Base-by-base conservation (phyloP, 1,140 invertebrate species). In the Tenebrio molitor region DNA sequence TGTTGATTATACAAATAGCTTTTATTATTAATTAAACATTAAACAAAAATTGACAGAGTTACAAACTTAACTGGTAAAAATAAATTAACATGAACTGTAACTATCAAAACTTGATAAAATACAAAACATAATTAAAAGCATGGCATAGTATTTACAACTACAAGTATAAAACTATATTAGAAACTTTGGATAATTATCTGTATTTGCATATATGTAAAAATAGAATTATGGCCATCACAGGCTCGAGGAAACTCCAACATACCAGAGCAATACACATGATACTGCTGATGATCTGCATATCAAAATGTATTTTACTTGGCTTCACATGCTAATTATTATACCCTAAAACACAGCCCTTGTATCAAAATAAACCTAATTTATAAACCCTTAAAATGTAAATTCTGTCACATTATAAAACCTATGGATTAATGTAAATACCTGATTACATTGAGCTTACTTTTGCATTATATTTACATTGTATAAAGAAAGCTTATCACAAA, bases 401-500 rank as follows among this genome's bases (percentile, higher is more conserved):
- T 58, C 50, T 58, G 50, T 58, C 50, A 58, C 50, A 14, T 29
- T 58, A 58, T 58, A 33, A 53, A 58, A 58, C 50, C 50, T 58
- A 58, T 58, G 10, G 50, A 58, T 58, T 58, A 58, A 39, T 66
- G 64, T 29, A 66, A 66, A 66, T 44, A 66, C 42, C 36, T 41
- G 42, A 65, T 66, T 66, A 44, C 12, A 69, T 69, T 69, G 66
- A 69, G 42, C 66, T 69, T 42, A 50, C 33, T 50, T 29, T 33
- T 69, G 39, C 44, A 29, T 21, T 46, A 68, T 68, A 68, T 68
- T 68, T 46, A 68, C 68, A 58, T 69, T 4, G n/a, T 69, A 69
- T 69, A 39, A 65, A 65, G 63, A 65, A 65, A 65, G 34, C 39
- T 41, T 72, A 74, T 74, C 72, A 74, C 72, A 70, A 74, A 74